phyloP scores from a whole-genome alignment of 2,888 invertebrate species.

The Polydrusus pterygomalis region DNA sequence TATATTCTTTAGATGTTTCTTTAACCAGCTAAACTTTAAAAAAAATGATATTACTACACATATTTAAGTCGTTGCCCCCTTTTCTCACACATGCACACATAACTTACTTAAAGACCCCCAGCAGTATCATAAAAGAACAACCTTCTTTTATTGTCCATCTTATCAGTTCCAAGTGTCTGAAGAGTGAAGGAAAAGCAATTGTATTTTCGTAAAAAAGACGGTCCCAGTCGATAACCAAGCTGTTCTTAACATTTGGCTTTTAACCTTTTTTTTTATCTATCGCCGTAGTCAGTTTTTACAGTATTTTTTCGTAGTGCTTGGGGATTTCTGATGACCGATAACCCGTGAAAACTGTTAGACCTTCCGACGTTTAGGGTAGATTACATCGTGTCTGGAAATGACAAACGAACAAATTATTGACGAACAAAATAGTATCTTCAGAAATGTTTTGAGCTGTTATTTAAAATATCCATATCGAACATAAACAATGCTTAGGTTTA shows the following conservation, averaged over 20 bases:
- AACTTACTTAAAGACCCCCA: constrained; percentile 27
- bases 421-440: no score
- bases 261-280: constrained; percentile 46
- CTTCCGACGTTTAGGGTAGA: constrained; percentile 21
- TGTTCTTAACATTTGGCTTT: constrained; percentile 43
- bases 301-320: constrained; percentile 25
- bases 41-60: neutral
- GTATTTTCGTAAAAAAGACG: constrained; percentile 45
- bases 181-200: constrained; percentile 44
- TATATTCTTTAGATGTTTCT: no score
- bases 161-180: constrained; percentile 41
- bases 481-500: no score
- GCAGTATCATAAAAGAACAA: constrained; percentile 36
- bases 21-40: no score
- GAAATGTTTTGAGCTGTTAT: no score
- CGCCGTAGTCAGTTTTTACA: constrained; percentile 28
- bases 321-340: constrained; percentile 48
- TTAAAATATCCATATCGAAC: no score
- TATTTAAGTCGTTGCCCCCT: neutral
- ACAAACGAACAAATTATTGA: constrained; percentile 17
- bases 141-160: constrained; percentile 47
- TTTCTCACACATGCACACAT: neutral
- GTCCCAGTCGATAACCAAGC: constrained; percentile 38
- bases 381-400: constrained; percentile 14
- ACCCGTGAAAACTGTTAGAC: constrained; percentile 34